Percentiles rank a stretch among this genome's conserved stretches.
These are phyloP conservation scores for Bombus turneri DNA, from an alignment of 1,140 invertebrate genomes.

Conservation along the genomic window DNA sequence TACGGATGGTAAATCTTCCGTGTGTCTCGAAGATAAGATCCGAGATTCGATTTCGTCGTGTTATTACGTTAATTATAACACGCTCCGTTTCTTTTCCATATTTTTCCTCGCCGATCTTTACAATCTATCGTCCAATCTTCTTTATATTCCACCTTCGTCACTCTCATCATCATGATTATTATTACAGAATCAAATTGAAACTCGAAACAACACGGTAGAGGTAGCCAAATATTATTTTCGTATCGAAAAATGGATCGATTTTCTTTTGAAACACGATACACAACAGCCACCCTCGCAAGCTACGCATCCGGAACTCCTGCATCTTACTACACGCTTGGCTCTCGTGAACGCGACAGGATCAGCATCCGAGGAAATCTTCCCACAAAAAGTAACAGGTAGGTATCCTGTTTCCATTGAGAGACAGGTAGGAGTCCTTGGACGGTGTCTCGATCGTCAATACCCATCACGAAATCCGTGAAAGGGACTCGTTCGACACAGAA, in stretches of 20 bases:
- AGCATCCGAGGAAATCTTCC: constrained; percentile 73
- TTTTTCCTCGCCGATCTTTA: neutral
- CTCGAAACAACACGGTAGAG: too few relatives aligned
- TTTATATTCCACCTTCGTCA: neutral
- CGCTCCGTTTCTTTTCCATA: neutral
- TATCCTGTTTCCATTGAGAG: constrained; percentile 79
- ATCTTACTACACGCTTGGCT: constrained; percentile 58
- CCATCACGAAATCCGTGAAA: constrained; percentile 60
- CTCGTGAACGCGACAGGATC: constrained; percentile 62
- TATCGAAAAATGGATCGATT: constrained; percentile 54
- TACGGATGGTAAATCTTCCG: constrained; percentile 32
- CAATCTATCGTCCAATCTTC: neutral
- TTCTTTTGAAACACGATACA: constrained; percentile 61
- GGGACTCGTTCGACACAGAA: constrained; percentile 44
- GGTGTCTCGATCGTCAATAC: constrained; percentile 59
- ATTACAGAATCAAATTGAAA: neutral
- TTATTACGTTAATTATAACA: constrained; percentile 47
- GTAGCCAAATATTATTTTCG: constrained; percentile 15
- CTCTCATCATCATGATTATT: neutral
- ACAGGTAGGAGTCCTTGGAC: constrained; percentile 74
- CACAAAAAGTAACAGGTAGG: constrained; percentile 79
- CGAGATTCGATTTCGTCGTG: constrained; percentile 31
- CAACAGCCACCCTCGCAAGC: constrained; percentile 38
- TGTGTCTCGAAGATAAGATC: constrained; percentile 27
- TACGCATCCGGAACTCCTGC: constrained; percentile 53